Evolutionary conservation across 53 echinoderm and acorn worm genomes (phyloP).

Genomic region (Mesocentrotus franciscanus): DNA sequence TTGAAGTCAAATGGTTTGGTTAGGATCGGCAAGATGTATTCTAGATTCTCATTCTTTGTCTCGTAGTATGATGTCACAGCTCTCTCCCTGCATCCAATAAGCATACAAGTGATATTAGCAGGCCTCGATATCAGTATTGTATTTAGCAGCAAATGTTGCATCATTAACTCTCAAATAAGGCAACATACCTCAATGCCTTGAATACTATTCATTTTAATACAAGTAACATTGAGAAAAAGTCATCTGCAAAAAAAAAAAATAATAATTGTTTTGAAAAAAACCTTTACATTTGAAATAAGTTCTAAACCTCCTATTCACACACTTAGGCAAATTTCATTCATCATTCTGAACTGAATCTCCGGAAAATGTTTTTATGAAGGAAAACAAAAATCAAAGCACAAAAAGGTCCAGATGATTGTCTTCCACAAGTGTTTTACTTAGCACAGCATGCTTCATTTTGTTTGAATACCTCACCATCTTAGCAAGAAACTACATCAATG

Average conservation of each 20-base stretch:
- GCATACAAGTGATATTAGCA: too few relatives aligned
- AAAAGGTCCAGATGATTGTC: background rate
- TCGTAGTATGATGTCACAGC: slow-evolving; percentile 97
- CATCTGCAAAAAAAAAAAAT: background rate
- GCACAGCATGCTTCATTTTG: background rate
- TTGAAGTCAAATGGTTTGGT: slow-evolving; percentile 98
- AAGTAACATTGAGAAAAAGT: background rate
- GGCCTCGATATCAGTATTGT: background rate
- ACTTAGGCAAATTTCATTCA: too few relatives aligned
- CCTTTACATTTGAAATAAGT: too few relatives aligned
- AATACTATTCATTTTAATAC: background rate
- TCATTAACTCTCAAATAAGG: background rate
- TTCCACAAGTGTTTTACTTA: background rate
- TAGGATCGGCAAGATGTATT: slow-evolving; percentile 93
- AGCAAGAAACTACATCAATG: background rate
- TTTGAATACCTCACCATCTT: background rate
- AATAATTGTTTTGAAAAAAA: background rate
- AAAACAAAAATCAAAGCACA: background rate
- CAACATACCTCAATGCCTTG: background rate
- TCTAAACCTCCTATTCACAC: too few relatives aligned
- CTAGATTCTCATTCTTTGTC: slow-evolving; percentile 89
- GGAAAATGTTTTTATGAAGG: too few relatives aligned
- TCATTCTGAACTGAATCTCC: background rate
- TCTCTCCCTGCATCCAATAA: slow-evolving; percentile 76
- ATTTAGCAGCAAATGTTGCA: background rate